Evolutionary conservation across 2,888 invertebrate species (phyloP).

Genomic region (Hedya salicella): DNA sequence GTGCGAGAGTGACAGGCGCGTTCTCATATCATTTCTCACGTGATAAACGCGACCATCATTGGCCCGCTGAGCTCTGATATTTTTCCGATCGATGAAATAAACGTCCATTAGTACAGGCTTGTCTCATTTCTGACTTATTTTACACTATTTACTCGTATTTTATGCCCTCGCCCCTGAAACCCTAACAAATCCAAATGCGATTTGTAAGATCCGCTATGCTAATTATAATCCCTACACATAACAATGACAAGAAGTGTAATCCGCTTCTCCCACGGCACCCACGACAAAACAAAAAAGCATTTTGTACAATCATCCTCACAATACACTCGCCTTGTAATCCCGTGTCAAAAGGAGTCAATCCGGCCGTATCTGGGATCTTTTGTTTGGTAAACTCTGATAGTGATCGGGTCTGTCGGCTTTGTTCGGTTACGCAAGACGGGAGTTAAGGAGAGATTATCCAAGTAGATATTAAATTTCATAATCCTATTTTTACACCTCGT

Average conservation of each 20-base stretch:
- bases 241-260: neutral
- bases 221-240: neutral
- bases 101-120: no score
- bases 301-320: slow-evolving; percentile 11
- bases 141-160: no score
- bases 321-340: slow-evolving; percentile 28
- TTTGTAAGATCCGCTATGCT: neutral
- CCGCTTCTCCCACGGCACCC: slow-evolving; percentile 31
- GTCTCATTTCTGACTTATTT: no score
- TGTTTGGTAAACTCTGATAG: slow-evolving; percentile 24
- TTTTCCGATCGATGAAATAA: no score
- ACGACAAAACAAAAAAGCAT: slow-evolving; percentile 1
- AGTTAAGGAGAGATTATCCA: slow-evolving; percentile 1
- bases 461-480: slow-evolving; percentile 8
- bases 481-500: no score
- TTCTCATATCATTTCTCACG: no score
- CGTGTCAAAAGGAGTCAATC: slow-evolving; percentile 32
- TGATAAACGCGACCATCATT: no score
- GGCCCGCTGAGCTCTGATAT: no score
- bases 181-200: no score
- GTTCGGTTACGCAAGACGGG: slow-evolving; percentile 17
- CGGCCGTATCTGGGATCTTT: slow-evolving; percentile 26
- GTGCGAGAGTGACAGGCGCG: no score
- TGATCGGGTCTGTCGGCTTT: neutral
- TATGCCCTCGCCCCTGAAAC: no score